A percentile compares a stretch with the other conserved stretches of the same genome.
Evolutionary conservation across 2,797 vertebrate species (phyloP).

Genomic region (Sebastes vulpes): DNA sequence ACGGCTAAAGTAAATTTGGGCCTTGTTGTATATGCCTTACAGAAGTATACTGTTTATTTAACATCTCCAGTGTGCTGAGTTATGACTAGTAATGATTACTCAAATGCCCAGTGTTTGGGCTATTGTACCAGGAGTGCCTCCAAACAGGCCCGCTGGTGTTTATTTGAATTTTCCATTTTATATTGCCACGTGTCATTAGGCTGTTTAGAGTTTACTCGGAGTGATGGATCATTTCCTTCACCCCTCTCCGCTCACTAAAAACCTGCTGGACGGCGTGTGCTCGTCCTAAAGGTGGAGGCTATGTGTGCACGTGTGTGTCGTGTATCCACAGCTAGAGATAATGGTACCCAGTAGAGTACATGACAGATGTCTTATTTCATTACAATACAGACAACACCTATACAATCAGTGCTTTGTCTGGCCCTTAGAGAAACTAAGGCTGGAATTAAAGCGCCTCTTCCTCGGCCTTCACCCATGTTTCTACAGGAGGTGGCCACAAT

Average conservation of each 20-base stretch:
- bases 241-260: slow-evolving; percentile 53
- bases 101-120: slow-evolving; percentile 87
- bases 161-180: slow-evolving; percentile 92
- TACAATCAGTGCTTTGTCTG: not conserved
- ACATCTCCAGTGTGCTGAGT: slow-evolving; percentile 85
- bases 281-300: slow-evolving; percentile 45
- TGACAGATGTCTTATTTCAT: slow-evolving; percentile 65
- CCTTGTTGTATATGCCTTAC: slow-evolving; percentile 88
- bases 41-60: slow-evolving; percentile 90
- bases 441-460: not conserved
- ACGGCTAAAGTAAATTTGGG: slow-evolving; percentile 88
- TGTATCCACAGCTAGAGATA: slow-evolving; percentile 8
- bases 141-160: slow-evolving; percentile 87
- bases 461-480: not conserved
- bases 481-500: not conserved
- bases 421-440: not conserved
- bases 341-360: slow-evolving; percentile 9
- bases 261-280: slow-evolving; percentile 37
- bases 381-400: slow-evolving; percentile 18
- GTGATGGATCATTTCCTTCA: slow-evolving; percentile 88
- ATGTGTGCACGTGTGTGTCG: slow-evolving; percentile 4
- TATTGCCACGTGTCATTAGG: slow-evolving; percentile 88
- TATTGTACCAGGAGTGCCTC: slow-evolving; percentile 86
- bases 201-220: slow-evolving; percentile 86
- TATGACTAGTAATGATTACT: slow-evolving; percentile 89